These are phyloP conservation scores for Drosophila neonasuta DNA, from an alignment of 2,888 invertebrate species.

Conservation along the genomic window DNA sequence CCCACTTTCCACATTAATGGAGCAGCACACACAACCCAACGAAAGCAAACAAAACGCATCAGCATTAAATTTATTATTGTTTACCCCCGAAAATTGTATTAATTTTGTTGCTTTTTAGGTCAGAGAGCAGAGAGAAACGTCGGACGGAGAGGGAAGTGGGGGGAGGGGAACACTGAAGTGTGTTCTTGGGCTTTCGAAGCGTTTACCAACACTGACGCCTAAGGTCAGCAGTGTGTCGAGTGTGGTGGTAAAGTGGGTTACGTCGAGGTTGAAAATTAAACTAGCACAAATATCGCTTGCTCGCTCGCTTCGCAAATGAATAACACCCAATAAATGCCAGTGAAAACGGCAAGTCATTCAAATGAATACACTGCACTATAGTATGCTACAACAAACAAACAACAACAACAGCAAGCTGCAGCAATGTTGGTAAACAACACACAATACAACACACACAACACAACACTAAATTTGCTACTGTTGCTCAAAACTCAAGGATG, in stretches of 20 bases:
- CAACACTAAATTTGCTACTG: slow-evolving; percentile 32
- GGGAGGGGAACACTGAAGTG: background rate
- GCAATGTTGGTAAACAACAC: slow-evolving; percentile 46
- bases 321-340: slow-evolving; percentile 20
- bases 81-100: slow-evolving; percentile 17
- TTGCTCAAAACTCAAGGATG: slow-evolving; percentile 58
- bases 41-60: slow-evolving; percentile 37
- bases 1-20: slow-evolving; percentile 14
- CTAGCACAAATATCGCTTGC: slow-evolving; percentile 35
- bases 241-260: slow-evolving; percentile 56
- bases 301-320: slow-evolving; percentile 18
- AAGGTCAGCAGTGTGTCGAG: slow-evolving; percentile 50
- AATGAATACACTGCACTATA: slow-evolving; percentile 45
- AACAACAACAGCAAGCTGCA: too few species aligned
- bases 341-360: slow-evolving; percentile 62
- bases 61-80: slow-evolving; percentile 39
- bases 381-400: slow-evolving; percentile 21
- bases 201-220: slow-evolving; percentile 52
- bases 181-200: slow-evolving; percentile 5
- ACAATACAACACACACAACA: slow-evolving; percentile 1
- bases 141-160: too few species aligned
- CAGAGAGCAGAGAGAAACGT: background rate
- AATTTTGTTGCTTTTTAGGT: slow-evolving; percentile 22
- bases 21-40: background rate
- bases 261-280: slow-evolving; percentile 61